Evolutionary conservation across 2,888 invertebrate species (phyloP).

Genomic region (Phaedon cochleariae): DNA sequence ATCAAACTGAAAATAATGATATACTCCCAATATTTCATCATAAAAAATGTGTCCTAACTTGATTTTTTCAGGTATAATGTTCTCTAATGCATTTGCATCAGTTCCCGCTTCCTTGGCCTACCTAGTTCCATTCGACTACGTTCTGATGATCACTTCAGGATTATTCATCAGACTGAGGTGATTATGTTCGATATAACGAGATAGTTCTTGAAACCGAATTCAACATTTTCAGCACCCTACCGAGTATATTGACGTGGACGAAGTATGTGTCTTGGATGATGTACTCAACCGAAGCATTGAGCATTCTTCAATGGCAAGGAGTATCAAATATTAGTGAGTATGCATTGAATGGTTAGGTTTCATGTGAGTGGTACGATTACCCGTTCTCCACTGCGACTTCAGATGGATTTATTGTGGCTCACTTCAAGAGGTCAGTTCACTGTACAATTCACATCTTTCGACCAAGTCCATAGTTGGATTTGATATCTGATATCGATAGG

Average conservation of each 20-base stretch:
- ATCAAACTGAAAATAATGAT: no score
- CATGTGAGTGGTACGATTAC: not conserved
- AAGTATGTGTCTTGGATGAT: conserved; percentile 86
- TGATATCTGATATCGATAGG: no score
- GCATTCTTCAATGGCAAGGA: conserved; percentile 82
- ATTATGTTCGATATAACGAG: no score
- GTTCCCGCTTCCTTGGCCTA: conserved; percentile 84
- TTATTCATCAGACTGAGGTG: conserved; percentile 85
- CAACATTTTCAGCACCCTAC: conserved; percentile 42
- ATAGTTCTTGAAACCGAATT: no score
- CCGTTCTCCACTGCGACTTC: no score
- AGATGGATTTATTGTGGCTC: no score
- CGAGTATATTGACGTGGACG: conserved; percentile 71
- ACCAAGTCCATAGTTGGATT: no score
- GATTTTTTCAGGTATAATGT: conserved; percentile 75
- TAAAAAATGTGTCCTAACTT: no score
- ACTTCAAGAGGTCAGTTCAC: no score
- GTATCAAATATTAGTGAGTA: conserved; percentile 75
- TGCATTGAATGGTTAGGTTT: not conserved
- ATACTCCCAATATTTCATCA: no score
- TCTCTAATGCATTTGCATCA: conserved; percentile 84
- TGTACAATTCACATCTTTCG: no score
- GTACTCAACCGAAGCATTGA: conserved; percentile 86
- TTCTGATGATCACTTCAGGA: conserved; percentile 88
- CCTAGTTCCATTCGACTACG: conserved; percentile 85